Base-by-base conservation (phyloP, 2,888 invertebrate species). In the Pristionchus mayeri region DNA sequence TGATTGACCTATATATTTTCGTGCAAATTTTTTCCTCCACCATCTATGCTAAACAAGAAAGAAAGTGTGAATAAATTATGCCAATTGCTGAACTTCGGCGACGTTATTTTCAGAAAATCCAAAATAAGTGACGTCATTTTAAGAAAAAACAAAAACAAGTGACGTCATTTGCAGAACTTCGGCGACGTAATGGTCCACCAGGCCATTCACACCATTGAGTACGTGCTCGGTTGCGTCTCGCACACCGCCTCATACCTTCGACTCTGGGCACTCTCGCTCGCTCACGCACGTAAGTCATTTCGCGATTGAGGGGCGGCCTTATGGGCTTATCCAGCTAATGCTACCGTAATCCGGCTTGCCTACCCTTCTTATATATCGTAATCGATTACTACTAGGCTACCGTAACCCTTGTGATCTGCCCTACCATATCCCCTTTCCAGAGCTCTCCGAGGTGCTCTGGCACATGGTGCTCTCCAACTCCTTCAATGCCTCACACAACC, bases 141-240 rank as follows among this genome's bases (percentile, higher is more conserved):
- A 34, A 13, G 24, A n/a, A 3, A 30, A 75, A 75, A 2, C 18
- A 30, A 9, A 48, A 6, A 24, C 48, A 11, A 16, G 21, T 54
- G 54, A 54, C 54, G 54, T n/a, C 16, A 37, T 21, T 84, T 85
- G n/a, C 85, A 90, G 88, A 48, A 86, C n/a, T 89, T 97, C 94
- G 95, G 95, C 0, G 98, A 98, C 93, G 94, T 97, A 89, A 96
- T 97, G 95, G 97, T 98, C 91, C 96, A 97, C 93, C 97, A 97
- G 84, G 86, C 92, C 18, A 92, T 92, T 71, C 92, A 92, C 86
- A 92, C 92, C 27, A 92, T 92, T 80, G 99, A 99, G 94, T 99
- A 97, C 94, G 98, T 98, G 89, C 95, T 99, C 90, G 98, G 98
- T 86, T 98, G 98, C 88, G 96, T 99, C 57, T 98, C 98, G 3